Base-by-base conservation (phyloP, 92 coral and sea anemone genomes). In the Epizoanthus fatuus region DNA sequence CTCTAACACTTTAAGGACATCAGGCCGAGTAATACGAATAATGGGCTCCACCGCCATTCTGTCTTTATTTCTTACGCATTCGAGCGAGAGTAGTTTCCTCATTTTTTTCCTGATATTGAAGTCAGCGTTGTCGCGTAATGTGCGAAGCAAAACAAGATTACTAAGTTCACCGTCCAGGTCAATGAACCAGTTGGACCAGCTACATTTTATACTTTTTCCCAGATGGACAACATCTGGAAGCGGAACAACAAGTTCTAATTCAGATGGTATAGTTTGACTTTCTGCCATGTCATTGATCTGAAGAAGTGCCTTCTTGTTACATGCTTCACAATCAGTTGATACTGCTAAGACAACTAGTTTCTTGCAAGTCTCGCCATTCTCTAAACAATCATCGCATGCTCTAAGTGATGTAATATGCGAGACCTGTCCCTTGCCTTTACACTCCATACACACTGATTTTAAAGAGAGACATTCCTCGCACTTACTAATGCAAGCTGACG, bases 141-240 rank as follows among this genome's bases (percentile, higher is more conserved):
- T 73, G 11, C 87, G 29, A 6, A 72, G 4, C 56, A 82, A 29
- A 14, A 82, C 86, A 22, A 22, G 25, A 22, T 22, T 22, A 22
- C 25, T 22, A 22, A 22, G 25, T 42, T 74, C 81, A 70, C 80
- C 88, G 14, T 88, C 79, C 69, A 73, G 20, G 7, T 83, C 84
- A n/a, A 83, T 54, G 40, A 88, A 88, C 85, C 88, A 83, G 74
- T 88, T 83, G 8, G 84, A 49, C 88, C 88, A 83, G 84, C 88
- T 83, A 55, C 85, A 83, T 52, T 66, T 83, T 6, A 74, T 17
- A 45, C 88, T 83, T 58, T 83, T 75, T 11, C 88, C 93, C 20
- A 89, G 63, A 47, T 84, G 93, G 56, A 89, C 89, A 78, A 84
- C 93, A 44, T 22, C 25, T 22, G 92, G 92, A 22, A 89, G 56